These are phyloP conservation scores for Protobothrops mucrosquamatus DNA, from an alignment of 2,113 vertebrate genomes.

Conservation along the genomic window DNA sequence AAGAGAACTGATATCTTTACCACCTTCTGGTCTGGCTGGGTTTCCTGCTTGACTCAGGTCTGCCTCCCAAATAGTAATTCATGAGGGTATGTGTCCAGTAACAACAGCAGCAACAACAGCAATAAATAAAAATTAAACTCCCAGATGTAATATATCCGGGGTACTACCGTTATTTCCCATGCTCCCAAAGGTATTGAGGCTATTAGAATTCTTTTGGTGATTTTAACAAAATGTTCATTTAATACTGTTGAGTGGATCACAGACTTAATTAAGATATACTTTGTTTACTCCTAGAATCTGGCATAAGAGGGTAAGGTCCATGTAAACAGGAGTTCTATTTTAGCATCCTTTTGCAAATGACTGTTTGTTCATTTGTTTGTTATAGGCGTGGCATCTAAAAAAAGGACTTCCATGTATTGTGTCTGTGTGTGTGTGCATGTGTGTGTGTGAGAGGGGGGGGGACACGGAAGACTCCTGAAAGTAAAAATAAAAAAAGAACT, in stretches of 20 bases:
- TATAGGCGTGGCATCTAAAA: background rate
- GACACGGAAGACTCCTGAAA: background rate
- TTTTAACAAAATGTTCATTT: background rate
- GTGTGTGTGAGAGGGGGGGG: background rate
- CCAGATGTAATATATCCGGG: background rate
- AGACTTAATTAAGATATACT: background rate
- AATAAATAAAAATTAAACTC: background rate
- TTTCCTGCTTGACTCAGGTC: background rate
- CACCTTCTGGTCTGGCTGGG: background rate
- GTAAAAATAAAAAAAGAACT: background rate
- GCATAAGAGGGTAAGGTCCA: background rate
- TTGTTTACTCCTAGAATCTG: background rate
- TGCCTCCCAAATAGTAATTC: background rate
- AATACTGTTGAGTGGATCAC: background rate
- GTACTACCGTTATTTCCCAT: background rate
- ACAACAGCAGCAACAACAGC: background rate
- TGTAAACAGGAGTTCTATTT: background rate
- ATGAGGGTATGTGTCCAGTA: background rate
- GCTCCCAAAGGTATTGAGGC: background rate
- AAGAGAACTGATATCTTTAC: background rate
- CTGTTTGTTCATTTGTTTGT: background rate
- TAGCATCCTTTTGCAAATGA: background rate
- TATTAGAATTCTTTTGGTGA: background rate
- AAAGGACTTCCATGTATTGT: background rate
- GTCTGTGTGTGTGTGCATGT: background rate